Evolutionary conservation across 2,797 vertebrate species (phyloP).

Genomic region (Pteropus rufus): DNA sequence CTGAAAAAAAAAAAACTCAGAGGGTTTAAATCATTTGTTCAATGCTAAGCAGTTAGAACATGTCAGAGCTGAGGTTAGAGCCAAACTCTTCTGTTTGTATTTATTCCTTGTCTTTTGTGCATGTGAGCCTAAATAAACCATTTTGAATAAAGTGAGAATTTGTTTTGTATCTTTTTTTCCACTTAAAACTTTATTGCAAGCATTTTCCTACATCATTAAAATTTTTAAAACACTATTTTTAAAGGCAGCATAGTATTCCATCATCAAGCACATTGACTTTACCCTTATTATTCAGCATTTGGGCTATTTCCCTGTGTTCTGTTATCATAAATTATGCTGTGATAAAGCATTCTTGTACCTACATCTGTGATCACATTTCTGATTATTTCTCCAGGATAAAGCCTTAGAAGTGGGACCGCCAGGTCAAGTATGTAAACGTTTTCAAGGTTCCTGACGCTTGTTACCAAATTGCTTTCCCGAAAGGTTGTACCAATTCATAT

Average conservation of each 20-base stretch:
- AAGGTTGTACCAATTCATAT: constrained; percentile 44
- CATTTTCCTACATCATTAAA: background rate
- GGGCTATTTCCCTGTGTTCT: background rate
- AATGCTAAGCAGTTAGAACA: background rate
- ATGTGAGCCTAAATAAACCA: background rate
- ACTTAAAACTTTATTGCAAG: background rate
- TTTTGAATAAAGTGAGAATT: background rate
- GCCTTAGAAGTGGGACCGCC: background rate
- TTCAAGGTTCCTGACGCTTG: background rate
- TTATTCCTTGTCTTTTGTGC: background rate
- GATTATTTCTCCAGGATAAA: constrained; percentile 16
- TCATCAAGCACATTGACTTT: background rate
- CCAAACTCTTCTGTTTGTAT: background rate
- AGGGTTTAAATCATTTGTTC: background rate
- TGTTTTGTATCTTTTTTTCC: background rate
- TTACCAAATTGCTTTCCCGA: constrained; percentile 57
- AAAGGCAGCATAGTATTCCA: constrained; percentile 62
- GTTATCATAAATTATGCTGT: background rate
- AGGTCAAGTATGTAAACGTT: background rate
- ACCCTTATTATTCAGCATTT: background rate
- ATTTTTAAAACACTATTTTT: constrained; percentile 40
- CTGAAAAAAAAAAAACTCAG: background rate
- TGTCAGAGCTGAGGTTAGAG: background rate
- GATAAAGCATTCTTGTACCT: background rate
- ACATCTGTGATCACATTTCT: background rate